Percentiles rank a stretch among this genome's conserved stretches.
These are phyloP conservation scores for Glandiceps talaboti DNA, from an alignment of 53 echinoderm and acorn worm genomes.

Conservation along the genomic window DNA sequence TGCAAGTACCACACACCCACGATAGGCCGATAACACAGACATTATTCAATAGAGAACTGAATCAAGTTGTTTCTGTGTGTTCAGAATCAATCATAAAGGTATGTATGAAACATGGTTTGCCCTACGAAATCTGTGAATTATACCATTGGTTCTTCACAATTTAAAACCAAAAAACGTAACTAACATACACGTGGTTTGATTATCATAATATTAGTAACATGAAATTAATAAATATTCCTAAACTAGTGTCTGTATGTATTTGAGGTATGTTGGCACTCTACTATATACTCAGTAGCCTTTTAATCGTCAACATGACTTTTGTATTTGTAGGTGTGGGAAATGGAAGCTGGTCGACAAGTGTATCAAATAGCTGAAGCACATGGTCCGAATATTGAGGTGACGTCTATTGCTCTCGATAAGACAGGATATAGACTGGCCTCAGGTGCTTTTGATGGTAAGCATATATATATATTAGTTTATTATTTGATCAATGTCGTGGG, in stretches of 20 bases:
- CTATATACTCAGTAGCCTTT: too few relatives aligned
- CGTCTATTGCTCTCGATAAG: conserved; percentile 71
- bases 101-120: neutral
- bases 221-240: too few relatives aligned
- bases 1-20: conserved; percentile 97
- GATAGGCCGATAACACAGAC: conserved; percentile 78
- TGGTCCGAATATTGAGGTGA: conserved; percentile 74
- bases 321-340: conserved; percentile 67
- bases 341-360: conserved; percentile 71
- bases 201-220: too few relatives aligned
- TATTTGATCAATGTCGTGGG: too few relatives aligned
- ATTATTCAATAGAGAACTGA: conserved; percentile 83
- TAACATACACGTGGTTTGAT: too few relatives aligned
- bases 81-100: conserved; percentile 96
- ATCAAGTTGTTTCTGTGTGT: conserved; percentile 88
- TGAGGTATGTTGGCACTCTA: neutral
- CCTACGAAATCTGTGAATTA: too few relatives aligned
- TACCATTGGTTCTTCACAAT: too few relatives aligned
- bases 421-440: conserved; percentile 90
- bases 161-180: too few relatives aligned
- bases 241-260: neutral
- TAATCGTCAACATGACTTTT: too few relatives aligned
- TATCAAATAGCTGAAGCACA: conserved; percentile 71
- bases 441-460: conserved; percentile 91
- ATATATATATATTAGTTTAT: too few relatives aligned